Evolutionary conservation across 2,797 vertebrate genomes (phyloP).

Genomic region (Labroides dimidiatus): DNA sequence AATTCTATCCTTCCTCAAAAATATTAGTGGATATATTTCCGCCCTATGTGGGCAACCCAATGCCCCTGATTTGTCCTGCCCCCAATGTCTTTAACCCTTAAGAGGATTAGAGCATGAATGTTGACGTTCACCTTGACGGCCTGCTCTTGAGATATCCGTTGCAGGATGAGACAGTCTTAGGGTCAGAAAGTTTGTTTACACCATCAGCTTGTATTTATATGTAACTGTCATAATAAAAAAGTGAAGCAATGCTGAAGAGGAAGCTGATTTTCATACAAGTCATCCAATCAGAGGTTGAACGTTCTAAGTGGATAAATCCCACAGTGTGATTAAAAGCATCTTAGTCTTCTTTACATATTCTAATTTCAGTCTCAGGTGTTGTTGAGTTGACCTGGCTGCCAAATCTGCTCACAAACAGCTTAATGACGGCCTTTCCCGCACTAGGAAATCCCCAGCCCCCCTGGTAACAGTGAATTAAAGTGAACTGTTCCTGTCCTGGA

Average conservation of each 20-base stretch:
- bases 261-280: conserved; percentile 4
- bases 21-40: background rate
- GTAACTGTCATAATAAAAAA: too few species aligned
- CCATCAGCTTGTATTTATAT: background rate
- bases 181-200: conserved; percentile 47
- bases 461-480: conserved; percentile 81
- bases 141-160: conserved; percentile 16
- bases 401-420: conserved; percentile 70
- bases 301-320: conserved; percentile 1
- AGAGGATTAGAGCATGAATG: conserved; percentile 42
- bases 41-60: background rate
- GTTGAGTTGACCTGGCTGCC: conserved; percentile 35
- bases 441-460: conserved; percentile 50
- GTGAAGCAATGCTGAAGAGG: background rate
- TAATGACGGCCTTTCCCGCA: conserved; percentile 58
- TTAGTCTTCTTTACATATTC: conserved; percentile 12
- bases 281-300: background rate
- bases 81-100: conserved; percentile 28
- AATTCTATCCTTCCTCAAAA: background rate
- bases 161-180: conserved; percentile 20
- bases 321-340: conserved; percentile 3
- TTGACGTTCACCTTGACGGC: conserved; percentile 36
- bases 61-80: conserved; percentile 4
- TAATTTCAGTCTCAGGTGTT: conserved; percentile 45
- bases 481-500: conserved; percentile 64